Percentiles rank a stretch among this genome's conserved stretches.
Conservation (phyloP, 2,113 vertebrate species). For the Oreochromis tanganicae region DNA sequence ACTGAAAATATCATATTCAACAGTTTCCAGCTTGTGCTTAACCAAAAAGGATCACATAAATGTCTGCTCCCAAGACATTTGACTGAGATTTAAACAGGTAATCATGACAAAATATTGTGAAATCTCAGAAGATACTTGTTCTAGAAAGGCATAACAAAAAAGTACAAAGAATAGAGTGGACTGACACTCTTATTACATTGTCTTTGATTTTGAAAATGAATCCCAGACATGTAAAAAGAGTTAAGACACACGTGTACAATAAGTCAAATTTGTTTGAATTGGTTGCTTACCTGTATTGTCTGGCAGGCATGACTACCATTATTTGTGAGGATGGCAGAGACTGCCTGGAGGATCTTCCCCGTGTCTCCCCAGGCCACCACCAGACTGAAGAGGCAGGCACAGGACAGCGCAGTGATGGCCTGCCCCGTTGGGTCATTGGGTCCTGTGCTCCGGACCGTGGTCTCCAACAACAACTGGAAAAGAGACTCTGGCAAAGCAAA, state of each 20-base stretch:
- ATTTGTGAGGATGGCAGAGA: conserved; percentile 97
- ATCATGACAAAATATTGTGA: not conserved
- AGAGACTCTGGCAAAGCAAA: conserved; percentile 84
- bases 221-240: not conserved
- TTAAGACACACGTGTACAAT: not conserved
- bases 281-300: conserved; percentile 86
- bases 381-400: conserved; percentile 97
- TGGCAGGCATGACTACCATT: conserved; percentile 99
- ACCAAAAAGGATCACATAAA: not conserved
- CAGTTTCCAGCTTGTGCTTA: not conserved
- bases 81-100: not conserved
- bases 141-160: not conserved
- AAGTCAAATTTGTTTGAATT: not conserved
- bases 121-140: not conserved
- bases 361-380: conserved; percentile 98
- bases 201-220: not conserved
- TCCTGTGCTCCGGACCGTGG: conserved; percentile 92
- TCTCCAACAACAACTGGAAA: conserved; percentile 94
- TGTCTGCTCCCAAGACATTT: not conserved
- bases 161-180: not conserved
- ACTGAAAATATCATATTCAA: not conserved
- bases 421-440: conserved; percentile 93
- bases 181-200: not conserved
- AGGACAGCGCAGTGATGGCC: conserved; percentile 92
- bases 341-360: conserved; percentile 91